These are phyloP conservation scores for Latrodectus geometricus DNA, from an alignment of 1,140 invertebrate genomes.

Conservation along the genomic window DNA sequence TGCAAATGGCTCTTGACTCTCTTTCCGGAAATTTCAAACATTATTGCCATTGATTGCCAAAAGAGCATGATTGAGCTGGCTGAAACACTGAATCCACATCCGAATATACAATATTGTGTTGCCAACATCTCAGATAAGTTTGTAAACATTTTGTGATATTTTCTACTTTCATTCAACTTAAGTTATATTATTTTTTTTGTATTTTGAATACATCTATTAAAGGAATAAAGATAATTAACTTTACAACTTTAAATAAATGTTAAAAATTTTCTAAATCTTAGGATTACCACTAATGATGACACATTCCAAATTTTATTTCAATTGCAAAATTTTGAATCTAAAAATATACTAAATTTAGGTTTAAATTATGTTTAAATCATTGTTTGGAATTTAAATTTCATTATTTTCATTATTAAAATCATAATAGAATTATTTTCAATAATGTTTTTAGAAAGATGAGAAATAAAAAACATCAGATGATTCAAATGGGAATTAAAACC, in stretches of 20 bases:
- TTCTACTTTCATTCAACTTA: no score
- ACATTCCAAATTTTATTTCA: no score
- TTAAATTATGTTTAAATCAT: no score
- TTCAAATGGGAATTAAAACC: no score
- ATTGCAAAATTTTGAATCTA: no score
- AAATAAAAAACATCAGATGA: no score
- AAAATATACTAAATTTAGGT: no score
- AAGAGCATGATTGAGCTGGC: slow-evolving; percentile 3
- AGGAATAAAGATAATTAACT: not conserved
- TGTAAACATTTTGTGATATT: not conserved
- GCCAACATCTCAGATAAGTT: slow-evolving; percentile 28
- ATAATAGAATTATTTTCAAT: no score
- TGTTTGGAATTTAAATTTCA: no score
- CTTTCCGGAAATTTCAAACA: not conserved
- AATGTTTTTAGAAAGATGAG: no score
- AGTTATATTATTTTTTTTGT: not conserved
- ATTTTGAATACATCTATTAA: not conserved
- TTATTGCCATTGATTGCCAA: slow-evolving; percentile 8
- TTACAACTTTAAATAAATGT: not conserved
- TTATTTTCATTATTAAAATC: no score
- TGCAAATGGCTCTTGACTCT: not conserved
- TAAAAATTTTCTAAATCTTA: not conserved
- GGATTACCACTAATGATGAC: no score
- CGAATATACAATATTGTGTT: slow-evolving; percentile 15
- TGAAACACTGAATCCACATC: slow-evolving; percentile 10